A percentile compares a stretch with the other conserved stretches of the same genome.
phyloP scores from a whole-genome alignment of 2,888 invertebrate species.

The Amphipyra tragopoginis region DNA sequence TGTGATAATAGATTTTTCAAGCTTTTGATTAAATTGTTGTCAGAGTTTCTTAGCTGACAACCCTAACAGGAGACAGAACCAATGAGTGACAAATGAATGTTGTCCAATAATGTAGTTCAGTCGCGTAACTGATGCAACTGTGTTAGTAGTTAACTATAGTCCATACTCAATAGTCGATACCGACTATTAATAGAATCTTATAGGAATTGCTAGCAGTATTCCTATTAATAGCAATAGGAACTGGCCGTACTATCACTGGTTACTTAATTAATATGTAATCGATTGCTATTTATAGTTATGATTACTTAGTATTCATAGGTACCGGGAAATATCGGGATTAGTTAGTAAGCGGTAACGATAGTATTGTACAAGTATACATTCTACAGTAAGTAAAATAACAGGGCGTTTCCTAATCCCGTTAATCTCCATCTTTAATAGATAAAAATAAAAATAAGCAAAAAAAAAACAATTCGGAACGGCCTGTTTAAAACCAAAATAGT shows the following conservation, averaged over 20 bases:
- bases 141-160: constrained; percentile 12
- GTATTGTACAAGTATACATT: too few relatives aligned
- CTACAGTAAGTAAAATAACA: too few relatives aligned
- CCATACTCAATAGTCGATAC: constrained; percentile 1
- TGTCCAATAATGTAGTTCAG: constrained; percentile 52
- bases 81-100: constrained; percentile 61
- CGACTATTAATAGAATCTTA: constrained; percentile 25
- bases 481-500: too few relatives aligned
- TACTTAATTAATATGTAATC: constrained; percentile 4
- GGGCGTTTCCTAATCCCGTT: too few relatives aligned
- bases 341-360: background rate
- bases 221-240: constrained; percentile 49
- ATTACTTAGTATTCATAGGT: background rate
- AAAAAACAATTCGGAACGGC: too few relatives aligned
- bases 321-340: background rate
- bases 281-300: constrained; percentile 1
- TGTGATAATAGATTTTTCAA: too few relatives aligned
- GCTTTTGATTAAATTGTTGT: too few relatives aligned
- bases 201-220: constrained; percentile 47
- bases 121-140: constrained; percentile 51
- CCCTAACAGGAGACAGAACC: constrained; percentile 38
- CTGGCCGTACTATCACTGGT: constrained; percentile 28
- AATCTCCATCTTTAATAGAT: too few relatives aligned
- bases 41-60: background rate
- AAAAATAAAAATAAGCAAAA: too few relatives aligned